Evolutionary conservation across 2,888 invertebrate species (phyloP).

Genomic region (Drosophila emarginata): DNA sequence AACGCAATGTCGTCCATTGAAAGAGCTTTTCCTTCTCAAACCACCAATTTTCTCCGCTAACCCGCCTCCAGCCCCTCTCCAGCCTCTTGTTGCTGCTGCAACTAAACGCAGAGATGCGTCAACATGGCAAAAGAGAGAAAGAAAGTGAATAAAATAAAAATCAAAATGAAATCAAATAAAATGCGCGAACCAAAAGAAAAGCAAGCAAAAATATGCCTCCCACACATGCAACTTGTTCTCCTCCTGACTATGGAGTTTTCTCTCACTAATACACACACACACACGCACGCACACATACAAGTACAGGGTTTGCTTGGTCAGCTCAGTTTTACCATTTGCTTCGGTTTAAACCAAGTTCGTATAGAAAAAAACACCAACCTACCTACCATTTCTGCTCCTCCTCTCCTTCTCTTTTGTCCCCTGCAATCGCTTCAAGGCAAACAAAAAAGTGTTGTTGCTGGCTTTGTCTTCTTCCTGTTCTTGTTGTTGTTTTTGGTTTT

Average conservation of each 20-base stretch:
- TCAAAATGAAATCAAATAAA: slow-evolving; percentile 71
- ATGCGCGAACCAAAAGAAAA: slow-evolving; percentile 60
- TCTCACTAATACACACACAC: slow-evolving; percentile 46
- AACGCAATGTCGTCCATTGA: slow-evolving; percentile 44
- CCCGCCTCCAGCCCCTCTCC: background rate
- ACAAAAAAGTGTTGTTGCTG: background rate
- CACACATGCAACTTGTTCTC: background rate
- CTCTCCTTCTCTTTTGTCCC: background rate
- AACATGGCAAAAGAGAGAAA: slow-evolving; percentile 29
- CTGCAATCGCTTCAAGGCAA: background rate
- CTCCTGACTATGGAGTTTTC: slow-evolving; percentile 20
- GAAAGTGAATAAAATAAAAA: slow-evolving; percentile 60
- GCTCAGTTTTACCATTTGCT: slow-evolving; percentile 15
- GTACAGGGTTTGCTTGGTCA: slow-evolving; percentile 1
- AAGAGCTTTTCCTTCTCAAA: slow-evolving; percentile 6
- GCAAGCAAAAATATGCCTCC: slow-evolving; percentile 46
- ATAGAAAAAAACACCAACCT: slow-evolving; percentile 68
- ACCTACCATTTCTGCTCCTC: background rate
- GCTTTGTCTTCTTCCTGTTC: slow-evolving; percentile 15
- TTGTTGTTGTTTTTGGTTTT: slow-evolving; percentile 54
- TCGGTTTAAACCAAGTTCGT: slow-evolving; percentile 40
- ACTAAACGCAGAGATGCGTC: slow-evolving; percentile 43
- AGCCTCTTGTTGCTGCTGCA: slow-evolving; percentile 1
- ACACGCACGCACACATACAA: slow-evolving; percentile 4
- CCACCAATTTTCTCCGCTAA: background rate